Evolutionary conservation across 2,888 invertebrate species (phyloP).

Genomic region (Agrilus cyanescens): DNA sequence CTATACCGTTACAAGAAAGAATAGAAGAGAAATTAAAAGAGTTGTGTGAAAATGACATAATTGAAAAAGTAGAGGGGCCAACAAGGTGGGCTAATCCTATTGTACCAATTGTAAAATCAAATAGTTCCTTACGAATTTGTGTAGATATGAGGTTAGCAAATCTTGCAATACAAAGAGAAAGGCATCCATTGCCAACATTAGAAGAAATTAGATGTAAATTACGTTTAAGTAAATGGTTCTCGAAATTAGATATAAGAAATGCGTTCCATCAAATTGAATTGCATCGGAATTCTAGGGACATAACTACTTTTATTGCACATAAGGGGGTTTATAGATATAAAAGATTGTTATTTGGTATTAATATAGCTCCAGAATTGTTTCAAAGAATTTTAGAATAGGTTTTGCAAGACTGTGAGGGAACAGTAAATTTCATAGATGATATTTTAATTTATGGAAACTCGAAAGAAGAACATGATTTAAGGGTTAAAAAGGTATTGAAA

Average conservation of each 20-base stretch:
- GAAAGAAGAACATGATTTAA: not conserved
- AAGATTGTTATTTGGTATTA: not conserved
- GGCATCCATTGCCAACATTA: not conserved
- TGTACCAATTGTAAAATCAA: no score
- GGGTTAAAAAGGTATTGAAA: not conserved
- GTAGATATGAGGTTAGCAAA: no score
- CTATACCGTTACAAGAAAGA: no score
- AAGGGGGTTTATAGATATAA: not conserved
- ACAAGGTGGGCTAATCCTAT: no score
- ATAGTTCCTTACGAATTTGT: no score
- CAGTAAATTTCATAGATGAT: not conserved
- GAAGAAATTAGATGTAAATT: not conserved
- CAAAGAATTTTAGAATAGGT: not conserved
- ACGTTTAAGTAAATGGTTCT: not conserved
- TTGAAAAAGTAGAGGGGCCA: no score
- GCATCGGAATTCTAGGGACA: no score
- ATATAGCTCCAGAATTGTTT: not conserved
- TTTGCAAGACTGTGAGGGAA: not conserved
- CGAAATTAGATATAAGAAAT: not conserved
- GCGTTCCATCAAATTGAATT: not conserved
- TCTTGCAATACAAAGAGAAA: not conserved
- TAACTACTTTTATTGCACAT: not conserved
- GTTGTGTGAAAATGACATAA: no score
- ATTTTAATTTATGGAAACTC: not conserved
- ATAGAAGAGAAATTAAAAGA: no score